Conservation (phyloP, 2,797 vertebrate species). For the Argya squamiceps region DNA sequence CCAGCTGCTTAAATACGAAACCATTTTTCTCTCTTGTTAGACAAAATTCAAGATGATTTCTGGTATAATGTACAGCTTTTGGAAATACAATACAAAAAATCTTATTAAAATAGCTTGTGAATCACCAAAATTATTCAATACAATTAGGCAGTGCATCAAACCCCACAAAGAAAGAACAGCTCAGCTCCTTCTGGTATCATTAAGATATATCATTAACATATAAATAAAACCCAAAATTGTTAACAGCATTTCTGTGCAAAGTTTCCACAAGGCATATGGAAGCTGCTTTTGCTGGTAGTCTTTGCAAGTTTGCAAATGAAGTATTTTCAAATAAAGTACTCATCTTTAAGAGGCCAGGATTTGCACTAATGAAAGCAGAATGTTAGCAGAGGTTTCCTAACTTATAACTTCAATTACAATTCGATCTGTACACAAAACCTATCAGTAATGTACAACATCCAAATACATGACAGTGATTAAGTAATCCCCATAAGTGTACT, state of each 20-base stretch:
- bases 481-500: conserved; percentile 9
- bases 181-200: not conserved
- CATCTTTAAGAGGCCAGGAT: not conserved
- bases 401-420: not conserved
- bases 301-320: not conserved
- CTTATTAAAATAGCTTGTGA: not conserved
- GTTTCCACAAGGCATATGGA: not conserved
- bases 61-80: not conserved
- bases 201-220: not conserved
- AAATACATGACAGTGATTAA: not conserved
- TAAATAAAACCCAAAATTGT: not conserved
- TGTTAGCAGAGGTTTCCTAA: not conserved
- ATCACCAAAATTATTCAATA: not conserved
- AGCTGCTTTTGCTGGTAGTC: not conserved
- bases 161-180: not conserved
- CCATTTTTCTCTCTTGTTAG: not conserved
- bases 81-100: not conserved
- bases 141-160: not conserved
- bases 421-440: not conserved
- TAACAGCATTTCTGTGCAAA: not conserved
- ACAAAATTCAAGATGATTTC: not conserved
- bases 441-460: not conserved
- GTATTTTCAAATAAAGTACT: not conserved
- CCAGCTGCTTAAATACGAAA: not conserved
- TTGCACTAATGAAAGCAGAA: not conserved